Conservation (phyloP, 2,797 vertebrate genomes). For the Gallinago nigripennis region DNA sequence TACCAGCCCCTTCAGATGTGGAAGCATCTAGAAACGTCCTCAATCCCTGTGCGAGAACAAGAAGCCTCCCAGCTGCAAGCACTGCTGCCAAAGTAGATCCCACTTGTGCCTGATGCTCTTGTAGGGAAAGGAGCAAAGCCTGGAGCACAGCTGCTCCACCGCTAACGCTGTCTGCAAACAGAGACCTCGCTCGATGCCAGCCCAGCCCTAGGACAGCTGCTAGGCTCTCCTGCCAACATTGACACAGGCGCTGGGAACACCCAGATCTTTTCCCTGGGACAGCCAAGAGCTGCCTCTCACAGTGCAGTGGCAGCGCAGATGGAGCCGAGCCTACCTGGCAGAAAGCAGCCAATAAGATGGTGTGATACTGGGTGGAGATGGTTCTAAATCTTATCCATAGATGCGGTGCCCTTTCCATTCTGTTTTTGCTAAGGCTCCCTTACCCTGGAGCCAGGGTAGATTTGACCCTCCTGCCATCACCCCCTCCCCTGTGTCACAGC, state of each 20-base stretch:
- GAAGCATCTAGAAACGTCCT: conserved; percentile 22
- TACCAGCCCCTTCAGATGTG: not conserved
- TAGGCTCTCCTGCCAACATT: not conserved
- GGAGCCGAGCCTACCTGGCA: not conserved
- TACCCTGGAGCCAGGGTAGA: not conserved
- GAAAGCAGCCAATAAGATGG: not conserved
- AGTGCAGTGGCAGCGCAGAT: not conserved
- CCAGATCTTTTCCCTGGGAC: not conserved
- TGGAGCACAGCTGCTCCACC: conserved; percentile 22
- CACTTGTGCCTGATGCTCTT: conserved; percentile 22
- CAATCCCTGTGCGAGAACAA: not conserved
- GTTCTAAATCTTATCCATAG: not conserved
- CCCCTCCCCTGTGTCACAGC: not conserved
- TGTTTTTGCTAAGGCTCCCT: not conserved
- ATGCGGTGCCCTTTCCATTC: not conserved
- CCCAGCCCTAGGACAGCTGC: not conserved
- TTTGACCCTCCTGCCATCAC: not conserved
- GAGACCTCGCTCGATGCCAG: not conserved
- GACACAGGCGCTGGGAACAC: not conserved
- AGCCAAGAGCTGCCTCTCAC: not conserved
- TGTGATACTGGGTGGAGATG: not conserved
- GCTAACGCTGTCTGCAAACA: not conserved
- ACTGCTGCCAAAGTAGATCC: conserved; percentile 34
- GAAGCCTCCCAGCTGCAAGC: conserved; percentile 28
- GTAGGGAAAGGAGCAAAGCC: conserved; percentile 12